Evolutionary conservation across 2,888 invertebrate species (phyloP).

Genomic region (Calliscelio sp.): DNA sequence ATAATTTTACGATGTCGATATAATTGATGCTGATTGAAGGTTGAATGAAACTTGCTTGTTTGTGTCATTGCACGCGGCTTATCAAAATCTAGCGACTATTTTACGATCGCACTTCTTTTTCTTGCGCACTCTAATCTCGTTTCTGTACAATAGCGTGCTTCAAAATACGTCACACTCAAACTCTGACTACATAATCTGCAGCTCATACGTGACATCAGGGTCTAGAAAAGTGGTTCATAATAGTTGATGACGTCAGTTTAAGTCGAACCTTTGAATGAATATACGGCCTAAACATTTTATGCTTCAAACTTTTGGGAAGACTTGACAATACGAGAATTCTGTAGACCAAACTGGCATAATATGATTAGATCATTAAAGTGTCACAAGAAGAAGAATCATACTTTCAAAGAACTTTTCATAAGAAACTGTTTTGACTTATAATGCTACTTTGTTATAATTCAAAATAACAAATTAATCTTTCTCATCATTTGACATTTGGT

Average conservation of each 20-base stretch:
- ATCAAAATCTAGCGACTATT: slow-evolving; percentile 43
- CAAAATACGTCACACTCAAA: slow-evolving; percentile 31
- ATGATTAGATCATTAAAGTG: background rate
- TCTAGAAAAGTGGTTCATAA: slow-evolving; percentile 48
- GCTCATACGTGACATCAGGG: slow-evolving; percentile 38
- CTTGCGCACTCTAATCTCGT: slow-evolving; percentile 41
- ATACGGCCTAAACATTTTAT: slow-evolving; percentile 30
- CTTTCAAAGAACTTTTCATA: background rate
- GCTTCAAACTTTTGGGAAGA: slow-evolving; percentile 17
- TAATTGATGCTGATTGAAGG: background rate
- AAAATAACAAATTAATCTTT: background rate
- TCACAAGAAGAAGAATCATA: background rate
- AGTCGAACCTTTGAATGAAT: slow-evolving; percentile 37
- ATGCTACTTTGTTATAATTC: background rate
- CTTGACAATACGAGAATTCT: slow-evolving; percentile 22
- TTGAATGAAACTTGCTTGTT: slow-evolving; percentile 11
- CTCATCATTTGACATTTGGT: too few relatives aligned
- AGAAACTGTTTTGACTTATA: background rate
- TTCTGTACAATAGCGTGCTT: slow-evolving; percentile 47
- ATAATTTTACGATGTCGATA: background rate
- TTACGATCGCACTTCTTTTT: slow-evolving; percentile 40
- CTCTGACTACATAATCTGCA: slow-evolving; percentile 41
- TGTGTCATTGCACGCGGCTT: slow-evolving; percentile 36
- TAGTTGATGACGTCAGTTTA: slow-evolving; percentile 42
- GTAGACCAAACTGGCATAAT: background rate